Conservation (phyloP, 2,113 vertebrate species). For the Perccottus glenii region DNA sequence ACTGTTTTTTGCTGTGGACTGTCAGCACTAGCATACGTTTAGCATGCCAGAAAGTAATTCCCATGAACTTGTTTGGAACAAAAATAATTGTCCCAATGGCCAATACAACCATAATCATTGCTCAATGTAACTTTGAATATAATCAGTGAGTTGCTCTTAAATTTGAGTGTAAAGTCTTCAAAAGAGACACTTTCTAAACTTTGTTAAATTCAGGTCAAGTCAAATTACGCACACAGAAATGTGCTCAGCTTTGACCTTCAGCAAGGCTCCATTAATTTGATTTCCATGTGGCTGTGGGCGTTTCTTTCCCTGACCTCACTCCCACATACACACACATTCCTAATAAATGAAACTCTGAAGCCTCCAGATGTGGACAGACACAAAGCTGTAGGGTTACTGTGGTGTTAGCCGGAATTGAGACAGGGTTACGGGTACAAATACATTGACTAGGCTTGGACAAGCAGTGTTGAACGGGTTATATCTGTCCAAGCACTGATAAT, state of each 20-base stretch:
- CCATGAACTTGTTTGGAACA: neutral
- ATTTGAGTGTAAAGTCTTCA: neutral
- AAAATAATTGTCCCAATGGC: neutral
- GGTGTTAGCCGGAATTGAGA: constrained; percentile 29
- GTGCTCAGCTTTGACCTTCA: constrained; percentile 1
- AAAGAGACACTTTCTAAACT: neutral
- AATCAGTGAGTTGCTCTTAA: neutral
- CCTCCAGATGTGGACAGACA: constrained; percentile 36
- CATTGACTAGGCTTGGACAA: neutral
- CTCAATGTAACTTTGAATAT: neutral
- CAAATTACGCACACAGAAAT: neutral
- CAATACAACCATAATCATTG: constrained; percentile 1
- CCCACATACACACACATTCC: neutral
- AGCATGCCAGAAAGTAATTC: neutral
- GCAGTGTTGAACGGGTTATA: neutral
- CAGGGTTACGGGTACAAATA: neutral
- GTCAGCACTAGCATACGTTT: neutral
- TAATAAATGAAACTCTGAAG: constrained; percentile 3
- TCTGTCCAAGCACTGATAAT: too few relatives aligned
- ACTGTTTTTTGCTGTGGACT: neutral
- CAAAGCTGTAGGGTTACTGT: constrained; percentile 43
- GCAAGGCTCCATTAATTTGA: neutral
- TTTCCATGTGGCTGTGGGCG: constrained; percentile 8
- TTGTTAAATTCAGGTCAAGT: neutral
- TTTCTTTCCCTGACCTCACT: neutral